These are phyloP conservation scores for Brachyrhaphis roseni DNA, from an alignment of 2,797 vertebrate species.

Conservation along the genomic window DNA sequence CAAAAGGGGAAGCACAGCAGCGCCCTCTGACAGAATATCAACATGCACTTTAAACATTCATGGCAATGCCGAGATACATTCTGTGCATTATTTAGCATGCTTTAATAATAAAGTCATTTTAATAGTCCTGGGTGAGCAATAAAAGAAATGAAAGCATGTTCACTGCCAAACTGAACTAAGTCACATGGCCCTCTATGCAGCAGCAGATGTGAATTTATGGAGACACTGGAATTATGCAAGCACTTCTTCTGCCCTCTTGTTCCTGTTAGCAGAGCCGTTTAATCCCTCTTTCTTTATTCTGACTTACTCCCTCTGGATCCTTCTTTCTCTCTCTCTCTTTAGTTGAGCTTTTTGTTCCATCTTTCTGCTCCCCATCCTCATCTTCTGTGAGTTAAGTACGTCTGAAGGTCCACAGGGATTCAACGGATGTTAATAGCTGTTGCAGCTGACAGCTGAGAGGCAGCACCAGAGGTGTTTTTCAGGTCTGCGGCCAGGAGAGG, in stretches of 20 bases:
- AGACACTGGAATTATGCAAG: conserved; percentile 53
- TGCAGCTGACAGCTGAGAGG: conserved; percentile 30
- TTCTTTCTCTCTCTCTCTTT: conserved; percentile 15
- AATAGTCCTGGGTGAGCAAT: conserved; percentile 45
- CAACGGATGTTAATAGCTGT: conserved; percentile 38
- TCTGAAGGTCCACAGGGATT: conserved; percentile 43
- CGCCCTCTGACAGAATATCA: neutral
- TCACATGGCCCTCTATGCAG: conserved; percentile 11
- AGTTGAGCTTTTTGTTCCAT: conserved; percentile 12
- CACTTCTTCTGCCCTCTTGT: conserved; percentile 40
- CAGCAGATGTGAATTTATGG: conserved; percentile 57
- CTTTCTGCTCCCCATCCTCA: conserved; percentile 27
- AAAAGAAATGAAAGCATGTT: conserved; percentile 47
- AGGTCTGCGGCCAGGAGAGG: conserved; percentile 76
- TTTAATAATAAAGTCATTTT: conserved; percentile 42
- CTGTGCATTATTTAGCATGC: conserved; percentile 46
- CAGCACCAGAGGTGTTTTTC: conserved; percentile 48
- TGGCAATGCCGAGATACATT: conserved; percentile 28
- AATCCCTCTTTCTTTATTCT: conserved; percentile 42
- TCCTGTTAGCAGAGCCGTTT: conserved; percentile 34
- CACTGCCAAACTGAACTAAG: conserved; percentile 20
- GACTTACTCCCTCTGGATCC: conserved; percentile 17
- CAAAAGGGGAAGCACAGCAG: conserved; percentile 9
- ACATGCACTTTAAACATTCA: conserved; percentile 26
- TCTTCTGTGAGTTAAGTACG: conserved; percentile 47